phyloP scores from a whole-genome alignment of 2,113 vertebrate species.

The Hyperoodon ampullatus region DNA sequence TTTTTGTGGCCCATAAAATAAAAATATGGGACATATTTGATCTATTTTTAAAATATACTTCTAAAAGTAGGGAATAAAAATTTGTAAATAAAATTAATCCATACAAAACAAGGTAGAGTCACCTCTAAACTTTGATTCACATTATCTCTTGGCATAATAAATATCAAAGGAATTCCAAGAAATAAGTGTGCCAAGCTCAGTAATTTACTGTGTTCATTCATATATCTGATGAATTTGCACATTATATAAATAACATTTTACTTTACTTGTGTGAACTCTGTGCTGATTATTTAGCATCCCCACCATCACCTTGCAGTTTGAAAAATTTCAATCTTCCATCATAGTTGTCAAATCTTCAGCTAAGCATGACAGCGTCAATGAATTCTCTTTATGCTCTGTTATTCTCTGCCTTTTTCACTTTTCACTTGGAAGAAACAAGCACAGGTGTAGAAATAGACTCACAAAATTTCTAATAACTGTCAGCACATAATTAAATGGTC shows the following conservation, averaged over 20 bases:
- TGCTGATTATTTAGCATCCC: not conserved
- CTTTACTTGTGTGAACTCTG: not conserved
- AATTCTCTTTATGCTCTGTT: not conserved
- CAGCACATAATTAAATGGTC: not conserved
- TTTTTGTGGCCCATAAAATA: not conserved
- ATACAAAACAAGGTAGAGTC: not conserved
- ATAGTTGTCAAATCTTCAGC: not conserved
- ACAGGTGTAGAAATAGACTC: not conserved
- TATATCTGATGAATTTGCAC: not conserved
- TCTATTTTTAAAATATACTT: conserved; percentile 3
- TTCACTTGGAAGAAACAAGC: not conserved
- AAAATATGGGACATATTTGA: not conserved
- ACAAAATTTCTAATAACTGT: not conserved
- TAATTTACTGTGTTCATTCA: not conserved
- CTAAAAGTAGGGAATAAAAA: not conserved
- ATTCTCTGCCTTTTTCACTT: not conserved
- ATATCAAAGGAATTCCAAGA: not conserved
- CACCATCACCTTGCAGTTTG: not conserved
- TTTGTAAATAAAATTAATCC: not conserved
- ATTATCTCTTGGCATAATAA: not conserved
- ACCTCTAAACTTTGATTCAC: not conserved
- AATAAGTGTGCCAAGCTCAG: not conserved
- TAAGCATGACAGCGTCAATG: not conserved
- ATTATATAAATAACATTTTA: not conserved
- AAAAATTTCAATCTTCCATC: not conserved